Percentiles rank a stretch among this genome's conserved stretches.
Evolutionary conservation across 1,140 invertebrate species (phyloP).

Genomic region (Brachionus angularis): DNA sequence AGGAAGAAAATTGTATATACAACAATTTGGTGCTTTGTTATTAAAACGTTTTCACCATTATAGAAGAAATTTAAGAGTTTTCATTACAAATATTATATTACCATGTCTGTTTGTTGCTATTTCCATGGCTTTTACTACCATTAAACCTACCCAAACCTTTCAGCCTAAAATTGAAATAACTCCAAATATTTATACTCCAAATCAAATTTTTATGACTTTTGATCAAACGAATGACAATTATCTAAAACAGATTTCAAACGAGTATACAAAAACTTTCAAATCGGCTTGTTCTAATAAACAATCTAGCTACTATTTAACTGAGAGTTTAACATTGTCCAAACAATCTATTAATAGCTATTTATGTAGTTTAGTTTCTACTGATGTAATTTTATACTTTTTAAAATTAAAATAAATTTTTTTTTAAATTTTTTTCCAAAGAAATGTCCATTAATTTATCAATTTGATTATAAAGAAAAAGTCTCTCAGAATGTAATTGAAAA

Average conservation of each 20-base stretch:
- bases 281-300: neutral
- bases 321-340: slow-evolving; percentile 19
- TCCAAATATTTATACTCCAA: slow-evolving; percentile 53
- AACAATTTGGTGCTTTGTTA: slow-evolving; percentile 50
- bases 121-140: slow-evolving; percentile 49
- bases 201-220: slow-evolving; percentile 46
- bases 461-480: neutral
- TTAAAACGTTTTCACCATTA: slow-evolving; percentile 54
- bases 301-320: slow-evolving; percentile 15
- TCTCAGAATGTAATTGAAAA: slow-evolving; percentile 13
- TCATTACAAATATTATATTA: slow-evolving; percentile 49
- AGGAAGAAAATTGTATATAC: slow-evolving; percentile 35
- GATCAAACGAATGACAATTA: neutral
- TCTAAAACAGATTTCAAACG: slow-evolving; percentile 45
- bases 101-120: slow-evolving; percentile 49
- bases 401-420: slow-evolving; percentile 20
- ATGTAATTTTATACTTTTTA: slow-evolving; percentile 45
- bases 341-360: slow-evolving; percentile 36
- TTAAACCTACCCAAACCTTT: slow-evolving; percentile 46
- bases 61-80: slow-evolving; percentile 50
- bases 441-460: slow-evolving; percentile 39
- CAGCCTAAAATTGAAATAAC: slow-evolving; percentile 50
- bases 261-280: neutral
- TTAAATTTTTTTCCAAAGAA: slow-evolving; percentile 4
- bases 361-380: slow-evolving; percentile 42